Base-by-base conservation (phyloP, 2,888 invertebrate species). In the Leucophenga maculata region DNA sequence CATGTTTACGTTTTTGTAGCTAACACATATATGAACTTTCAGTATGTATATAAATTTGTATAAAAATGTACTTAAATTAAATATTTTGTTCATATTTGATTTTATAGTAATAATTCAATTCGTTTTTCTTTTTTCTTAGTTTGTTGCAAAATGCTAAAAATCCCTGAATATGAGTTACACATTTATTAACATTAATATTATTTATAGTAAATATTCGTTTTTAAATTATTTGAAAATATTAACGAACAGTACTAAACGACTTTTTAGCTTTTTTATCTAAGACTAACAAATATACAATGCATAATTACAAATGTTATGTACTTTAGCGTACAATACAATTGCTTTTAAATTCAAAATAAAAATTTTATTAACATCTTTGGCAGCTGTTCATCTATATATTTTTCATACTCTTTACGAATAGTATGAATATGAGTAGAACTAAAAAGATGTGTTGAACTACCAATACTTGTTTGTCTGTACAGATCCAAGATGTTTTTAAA, bases 151-250 rank as follows among this genome's bases (percentile, higher is more conserved):
- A 87, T 87, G 87, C 87, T 87, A 86, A 87, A 83, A 85, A 85
- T 88, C 88, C 88, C 88, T 87, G 88, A 87, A 87, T 85, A 86
- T 86, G 85, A 84, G 79, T 86, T 87, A 74, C 67, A 62, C 74
- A 69, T 52, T 60, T 73, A 74, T 67, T 74, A 78, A 71, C 82
- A 74, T n/a, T n/a, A n/a, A 32, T 69, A 57, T 52, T 76, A 74
- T 68, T 74, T 74, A 79, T 78, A 50, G 64, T 65, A 70, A 69
- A 69, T 67, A 48, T 60, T 73, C 67, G 57, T 54, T 69, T 69
- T 20, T 69, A 65, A 68, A 72, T 69, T 39, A 65, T 69, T n/a
- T 31, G 50, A 65, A 16, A 32, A 26, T 18, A 65, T 67, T 77
- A 70, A 77, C 78, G 69, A 79, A 79, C 73, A 72, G 67, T 75